Conservation (phyloP, 2,113 vertebrate species). For the Dasyprocta punctata region DNA sequence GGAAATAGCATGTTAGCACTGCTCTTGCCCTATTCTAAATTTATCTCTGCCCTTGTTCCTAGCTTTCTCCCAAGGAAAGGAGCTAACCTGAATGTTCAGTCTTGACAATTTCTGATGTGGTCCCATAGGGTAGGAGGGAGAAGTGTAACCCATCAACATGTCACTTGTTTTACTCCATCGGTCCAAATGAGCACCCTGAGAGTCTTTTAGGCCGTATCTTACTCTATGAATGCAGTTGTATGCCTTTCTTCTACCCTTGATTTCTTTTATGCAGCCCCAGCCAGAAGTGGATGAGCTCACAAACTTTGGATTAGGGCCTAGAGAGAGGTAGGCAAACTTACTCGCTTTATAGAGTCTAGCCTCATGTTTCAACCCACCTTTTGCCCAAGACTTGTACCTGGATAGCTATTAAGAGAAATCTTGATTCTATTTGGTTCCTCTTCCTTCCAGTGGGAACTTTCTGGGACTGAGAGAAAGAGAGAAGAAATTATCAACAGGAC, state of each 20-base stretch:
- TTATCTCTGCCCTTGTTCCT: not conserved
- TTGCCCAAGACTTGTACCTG: not conserved
- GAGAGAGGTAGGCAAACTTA: not conserved
- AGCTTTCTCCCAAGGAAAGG: not conserved
- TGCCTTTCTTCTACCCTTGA: not conserved
- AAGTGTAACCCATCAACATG: not conserved
- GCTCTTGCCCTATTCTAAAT: not conserved
- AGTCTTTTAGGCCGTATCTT: not conserved
- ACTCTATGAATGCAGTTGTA: not conserved
- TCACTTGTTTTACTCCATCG: not conserved
- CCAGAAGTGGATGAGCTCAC: not conserved
- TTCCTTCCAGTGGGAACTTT: conserved; percentile 25
- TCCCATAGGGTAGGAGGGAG: not conserved
- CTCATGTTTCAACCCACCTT: not conserved
- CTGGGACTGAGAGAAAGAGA: not conserved
- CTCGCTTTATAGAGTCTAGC: not conserved
- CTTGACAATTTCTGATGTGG: not conserved
- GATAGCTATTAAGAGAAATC: not conserved
- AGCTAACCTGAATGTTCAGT: no score
- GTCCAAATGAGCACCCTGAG: not conserved
- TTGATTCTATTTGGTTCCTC: not conserved
- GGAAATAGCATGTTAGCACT: not conserved
- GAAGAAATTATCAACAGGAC: not conserved
- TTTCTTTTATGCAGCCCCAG: not conserved
- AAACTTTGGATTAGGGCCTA: not conserved